These are phyloP conservation scores for Okamejei kenojei DNA, from an alignment of 2,797 vertebrate species.

Conservation along the genomic window DNA sequence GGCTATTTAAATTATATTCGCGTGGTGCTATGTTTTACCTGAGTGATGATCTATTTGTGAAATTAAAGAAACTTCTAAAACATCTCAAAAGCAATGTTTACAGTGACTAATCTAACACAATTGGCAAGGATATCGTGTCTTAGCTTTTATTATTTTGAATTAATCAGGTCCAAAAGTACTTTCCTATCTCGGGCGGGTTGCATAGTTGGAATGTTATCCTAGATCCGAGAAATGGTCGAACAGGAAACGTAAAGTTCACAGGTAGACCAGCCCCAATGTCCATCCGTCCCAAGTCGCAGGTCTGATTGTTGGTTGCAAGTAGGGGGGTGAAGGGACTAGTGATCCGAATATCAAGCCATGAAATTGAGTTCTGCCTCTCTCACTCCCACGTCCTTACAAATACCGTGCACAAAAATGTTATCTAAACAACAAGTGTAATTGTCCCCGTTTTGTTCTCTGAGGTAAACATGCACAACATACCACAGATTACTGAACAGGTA, in stretches of 20 bases:
- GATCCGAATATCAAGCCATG: not conserved
- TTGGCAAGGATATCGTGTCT: not conserved
- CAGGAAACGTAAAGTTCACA: not conserved
- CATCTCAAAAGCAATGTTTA: not conserved
- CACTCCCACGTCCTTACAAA: not conserved
- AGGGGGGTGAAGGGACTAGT: not conserved
- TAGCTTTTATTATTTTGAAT: not conserved
- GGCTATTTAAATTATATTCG: not conserved
- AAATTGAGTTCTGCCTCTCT: not conserved
- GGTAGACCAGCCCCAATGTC: not conserved
- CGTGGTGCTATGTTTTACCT: not conserved
- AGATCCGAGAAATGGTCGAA: not conserved
- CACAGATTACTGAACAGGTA: conserved; percentile 16
- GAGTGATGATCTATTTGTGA: not conserved
- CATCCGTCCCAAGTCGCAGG: not conserved
- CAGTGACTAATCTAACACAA: not conserved
- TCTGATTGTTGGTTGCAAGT: not conserved
- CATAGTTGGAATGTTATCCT: not conserved
- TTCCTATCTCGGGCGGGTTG: not conserved
- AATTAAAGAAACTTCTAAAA: not conserved
- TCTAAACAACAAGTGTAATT: conserved; percentile 33
- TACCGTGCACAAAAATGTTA: not conserved
- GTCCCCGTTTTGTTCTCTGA: not conserved
- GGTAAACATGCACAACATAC: conserved; percentile 1
- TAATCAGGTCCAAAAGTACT: not conserved